Conservation (phyloP, 1,140 invertebrate genomes). For the Ooceraea biroi region DNA sequence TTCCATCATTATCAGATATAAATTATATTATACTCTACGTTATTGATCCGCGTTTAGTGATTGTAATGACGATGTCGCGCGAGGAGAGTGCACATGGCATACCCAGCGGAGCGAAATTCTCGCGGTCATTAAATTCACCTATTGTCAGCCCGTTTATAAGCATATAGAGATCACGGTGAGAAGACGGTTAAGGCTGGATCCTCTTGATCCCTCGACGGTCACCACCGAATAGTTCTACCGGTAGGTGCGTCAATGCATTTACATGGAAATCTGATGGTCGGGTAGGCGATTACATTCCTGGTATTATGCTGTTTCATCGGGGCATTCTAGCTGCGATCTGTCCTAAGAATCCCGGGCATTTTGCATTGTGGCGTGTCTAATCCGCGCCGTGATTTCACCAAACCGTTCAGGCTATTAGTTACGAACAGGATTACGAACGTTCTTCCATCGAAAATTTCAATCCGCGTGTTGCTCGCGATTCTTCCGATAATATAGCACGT, state of each 20-base stretch:
- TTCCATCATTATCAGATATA: not conserved
- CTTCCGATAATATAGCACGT: not conserved
- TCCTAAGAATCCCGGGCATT: constrained; percentile 58
- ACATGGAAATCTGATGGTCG: constrained; percentile 68
- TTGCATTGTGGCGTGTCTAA: constrained; percentile 9
- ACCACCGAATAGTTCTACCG: constrained; percentile 66
- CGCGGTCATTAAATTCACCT: constrained; percentile 59
- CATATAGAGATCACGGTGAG: constrained; percentile 54
- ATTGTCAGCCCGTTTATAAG: constrained; percentile 64
- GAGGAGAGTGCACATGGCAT: constrained; percentile 1
- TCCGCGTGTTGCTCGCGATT: not conserved
- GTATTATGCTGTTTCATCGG: constrained; percentile 60
- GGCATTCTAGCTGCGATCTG: constrained; percentile 18
- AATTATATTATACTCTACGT: not conserved
- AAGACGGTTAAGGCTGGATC: constrained; percentile 63
- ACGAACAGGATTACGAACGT: not conserved
- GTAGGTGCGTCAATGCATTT: constrained; percentile 64
- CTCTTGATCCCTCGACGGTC: constrained; percentile 29
- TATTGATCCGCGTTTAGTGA: not conserved
- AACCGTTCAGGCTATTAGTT: not conserved
- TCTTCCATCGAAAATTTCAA: not conserved
- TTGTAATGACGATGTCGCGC: not conserved
- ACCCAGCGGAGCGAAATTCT: constrained; percentile 59
- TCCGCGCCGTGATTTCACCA: not conserved
- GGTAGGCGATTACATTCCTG: constrained; percentile 64